phyloP scores from a whole-genome alignment of 92 coral and sea anemone genomes.

The Porites evermanni region DNA sequence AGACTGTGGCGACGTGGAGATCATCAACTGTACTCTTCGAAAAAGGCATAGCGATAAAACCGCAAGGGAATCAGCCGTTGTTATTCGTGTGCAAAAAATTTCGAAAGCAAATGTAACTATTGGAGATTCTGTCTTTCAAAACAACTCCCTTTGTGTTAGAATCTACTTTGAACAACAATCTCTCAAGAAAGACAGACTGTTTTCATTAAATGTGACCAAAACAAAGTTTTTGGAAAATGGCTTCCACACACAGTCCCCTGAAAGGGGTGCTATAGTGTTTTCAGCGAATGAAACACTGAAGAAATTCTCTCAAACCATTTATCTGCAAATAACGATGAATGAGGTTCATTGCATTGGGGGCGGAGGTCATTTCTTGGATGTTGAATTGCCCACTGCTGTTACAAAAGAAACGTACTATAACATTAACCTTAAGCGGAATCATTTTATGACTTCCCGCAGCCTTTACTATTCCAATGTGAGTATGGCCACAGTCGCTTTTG shows the following conservation, averaged over 20 bases:
- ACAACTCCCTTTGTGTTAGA: conserved; percentile 11
- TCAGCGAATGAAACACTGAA: not conserved
- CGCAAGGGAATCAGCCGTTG: not conserved
- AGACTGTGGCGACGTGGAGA: conserved; percentile 1
- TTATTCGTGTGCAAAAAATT: not conserved
- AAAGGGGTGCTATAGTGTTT: conserved; percentile 6
- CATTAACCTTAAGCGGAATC: not conserved
- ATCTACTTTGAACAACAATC: not conserved
- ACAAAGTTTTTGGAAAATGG: conserved; percentile 21
- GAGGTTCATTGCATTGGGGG: not conserved
- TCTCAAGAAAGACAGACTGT: not conserved
- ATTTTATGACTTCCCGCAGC: not conserved
- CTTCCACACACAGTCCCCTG: not conserved
- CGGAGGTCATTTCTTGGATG: conserved; percentile 1
- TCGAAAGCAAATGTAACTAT: conserved; percentile 1
- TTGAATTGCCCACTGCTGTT: conserved; percentile 19
- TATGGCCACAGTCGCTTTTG: not conserved
- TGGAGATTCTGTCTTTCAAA: conserved; percentile 9
- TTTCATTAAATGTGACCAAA: not conserved
- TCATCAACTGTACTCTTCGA: not conserved
- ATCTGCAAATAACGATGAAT: not conserved
- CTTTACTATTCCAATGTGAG: conserved; percentile 20
- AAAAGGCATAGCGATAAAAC: no score
- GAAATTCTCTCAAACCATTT: not conserved
- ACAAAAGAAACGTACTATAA: not conserved